These are phyloP conservation scores for Melipona bicolor DNA, from an alignment of 2,888 invertebrate genomes.

Conservation along the genomic window DNA sequence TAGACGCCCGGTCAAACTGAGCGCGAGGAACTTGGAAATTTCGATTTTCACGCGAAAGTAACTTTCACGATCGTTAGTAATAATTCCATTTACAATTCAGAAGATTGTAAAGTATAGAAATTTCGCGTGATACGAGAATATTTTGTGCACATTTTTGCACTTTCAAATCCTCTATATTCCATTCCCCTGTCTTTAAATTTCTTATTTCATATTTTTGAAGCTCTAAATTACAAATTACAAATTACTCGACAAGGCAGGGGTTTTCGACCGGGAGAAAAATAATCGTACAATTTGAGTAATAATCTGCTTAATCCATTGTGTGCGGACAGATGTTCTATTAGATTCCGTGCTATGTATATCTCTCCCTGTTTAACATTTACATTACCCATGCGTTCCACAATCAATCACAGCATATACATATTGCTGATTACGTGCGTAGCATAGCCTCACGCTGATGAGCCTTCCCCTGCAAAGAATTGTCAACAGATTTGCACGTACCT, in stretches of 20 bases:
- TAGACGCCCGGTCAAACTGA: no score
- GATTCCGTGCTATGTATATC: background rate
- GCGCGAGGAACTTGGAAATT: no score
- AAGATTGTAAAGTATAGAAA: no score
- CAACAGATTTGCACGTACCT: background rate
- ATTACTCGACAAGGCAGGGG: background rate
- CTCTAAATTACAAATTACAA: background rate
- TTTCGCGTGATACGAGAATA: no score
- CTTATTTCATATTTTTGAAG: background rate
- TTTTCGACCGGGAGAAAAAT: background rate
- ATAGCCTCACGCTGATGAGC: constrained; percentile 5
- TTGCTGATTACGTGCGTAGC: constrained; percentile 21
- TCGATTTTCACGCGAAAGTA: no score
- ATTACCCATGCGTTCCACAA: constrained; percentile 7
- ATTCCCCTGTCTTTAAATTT: no score
- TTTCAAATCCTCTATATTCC: background rate
- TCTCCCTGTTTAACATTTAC: constrained; percentile 5
- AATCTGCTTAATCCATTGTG: background rate
- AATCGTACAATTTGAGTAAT: background rate
- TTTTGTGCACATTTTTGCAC: background rate
- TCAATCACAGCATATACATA: constrained; percentile 9
- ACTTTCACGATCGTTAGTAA: no score
- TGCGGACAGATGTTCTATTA: background rate
- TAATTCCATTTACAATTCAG: no score
- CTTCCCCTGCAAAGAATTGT: background rate